Evolutionary conservation across 2,797 vertebrate genomes (phyloP).

Genomic region (Pelodytes ibericus): DNA sequence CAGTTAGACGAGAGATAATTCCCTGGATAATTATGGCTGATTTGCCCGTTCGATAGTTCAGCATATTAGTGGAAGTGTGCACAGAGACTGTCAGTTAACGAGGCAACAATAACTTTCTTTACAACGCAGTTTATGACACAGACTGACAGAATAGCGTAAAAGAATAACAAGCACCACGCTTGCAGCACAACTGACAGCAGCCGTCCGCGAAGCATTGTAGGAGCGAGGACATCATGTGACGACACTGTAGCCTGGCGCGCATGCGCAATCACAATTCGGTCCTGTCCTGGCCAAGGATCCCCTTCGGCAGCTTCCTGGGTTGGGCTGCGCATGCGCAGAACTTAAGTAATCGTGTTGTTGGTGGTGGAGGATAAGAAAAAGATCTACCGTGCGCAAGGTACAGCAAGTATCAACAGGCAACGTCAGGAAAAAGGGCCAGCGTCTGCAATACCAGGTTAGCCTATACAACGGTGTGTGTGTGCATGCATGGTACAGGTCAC

Average conservation of each 20-base stretch:
- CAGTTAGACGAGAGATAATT: too few species aligned
- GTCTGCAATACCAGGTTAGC: too few species aligned
- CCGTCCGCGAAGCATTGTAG: neutral
- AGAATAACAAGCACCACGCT: too few species aligned
- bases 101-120: too few species aligned
- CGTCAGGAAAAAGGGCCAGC: neutral
- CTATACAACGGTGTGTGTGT: too few species aligned
- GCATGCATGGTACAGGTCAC: too few species aligned
- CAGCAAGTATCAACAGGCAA: neutral
- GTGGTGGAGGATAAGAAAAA: slow-evolving; percentile 28
- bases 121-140: too few species aligned
- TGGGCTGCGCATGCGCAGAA: slow-evolving; percentile 35
- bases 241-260: neutral
- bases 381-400: slow-evolving; percentile 9
- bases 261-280: slow-evolving; percentile 1
- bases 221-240: neutral
- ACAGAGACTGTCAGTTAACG: too few species aligned
- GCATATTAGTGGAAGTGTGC: too few species aligned
- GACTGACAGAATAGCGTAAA: too few species aligned
- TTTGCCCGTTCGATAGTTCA: too few species aligned
- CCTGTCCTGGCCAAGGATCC: slow-evolving; percentile 15
- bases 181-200: neutral
- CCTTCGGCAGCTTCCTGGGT: slow-evolving; percentile 25
- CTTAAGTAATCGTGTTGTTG: slow-evolving; percentile 16
- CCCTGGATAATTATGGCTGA: too few species aligned